These are phyloP conservation scores for Dasypolia templi DNA, from an alignment of 2,888 invertebrate genomes.

Conservation along the genomic window DNA sequence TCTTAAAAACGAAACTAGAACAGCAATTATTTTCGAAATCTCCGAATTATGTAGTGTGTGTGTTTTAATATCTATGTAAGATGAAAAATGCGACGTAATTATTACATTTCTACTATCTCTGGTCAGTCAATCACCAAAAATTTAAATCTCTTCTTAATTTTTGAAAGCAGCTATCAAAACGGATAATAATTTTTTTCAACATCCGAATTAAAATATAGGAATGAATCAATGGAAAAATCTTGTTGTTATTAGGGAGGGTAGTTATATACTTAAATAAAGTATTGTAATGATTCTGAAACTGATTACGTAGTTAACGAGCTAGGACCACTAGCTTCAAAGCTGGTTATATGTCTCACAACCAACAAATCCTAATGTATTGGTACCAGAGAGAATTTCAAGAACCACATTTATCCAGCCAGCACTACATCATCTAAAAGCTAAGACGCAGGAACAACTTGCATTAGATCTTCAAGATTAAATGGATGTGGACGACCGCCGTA, in stretches of 20 bases:
- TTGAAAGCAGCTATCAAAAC: neutral
- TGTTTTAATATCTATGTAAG: neutral
- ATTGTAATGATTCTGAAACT: constrained; percentile 1
- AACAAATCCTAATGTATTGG: constrained; percentile 1
- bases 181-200: neutral
- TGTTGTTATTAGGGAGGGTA: neutral
- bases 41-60: neutral
- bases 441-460: constrained; percentile 36
- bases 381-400: constrained; percentile 2
- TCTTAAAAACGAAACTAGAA: neutral
- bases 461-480: constrained; percentile 49
- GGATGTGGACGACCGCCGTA: constrained; percentile 49
- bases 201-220: neutral
- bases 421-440: constrained; percentile 34
- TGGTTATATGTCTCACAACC: neutral
- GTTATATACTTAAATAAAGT: neutral
- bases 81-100: neutral
- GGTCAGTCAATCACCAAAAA: neutral
- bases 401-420: neutral
- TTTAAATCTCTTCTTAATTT: neutral
- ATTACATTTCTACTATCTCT: neutral
- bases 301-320: neutral
- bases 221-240: neutral
- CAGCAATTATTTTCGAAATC: neutral
- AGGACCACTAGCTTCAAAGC: neutral